Evolutionary conservation across 92 coral and sea anemone species (phyloP).

Genomic region (Umimayanthus chanpuru): DNA sequence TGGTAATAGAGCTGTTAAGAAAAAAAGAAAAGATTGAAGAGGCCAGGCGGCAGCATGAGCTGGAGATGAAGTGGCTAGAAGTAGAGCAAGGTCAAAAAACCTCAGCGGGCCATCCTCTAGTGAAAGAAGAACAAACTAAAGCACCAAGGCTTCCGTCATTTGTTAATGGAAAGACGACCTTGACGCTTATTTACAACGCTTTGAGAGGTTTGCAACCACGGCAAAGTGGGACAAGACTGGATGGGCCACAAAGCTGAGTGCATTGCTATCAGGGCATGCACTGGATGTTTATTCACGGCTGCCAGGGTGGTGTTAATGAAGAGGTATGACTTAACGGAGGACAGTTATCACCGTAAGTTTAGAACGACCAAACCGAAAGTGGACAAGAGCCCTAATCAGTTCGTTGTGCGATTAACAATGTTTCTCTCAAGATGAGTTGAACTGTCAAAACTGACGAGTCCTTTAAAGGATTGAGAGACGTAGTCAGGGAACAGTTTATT

Average conservation of each 20-base stretch:
- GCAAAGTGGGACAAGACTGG: slow-evolving; percentile 44
- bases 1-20: too few species aligned
- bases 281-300: slow-evolving; percentile 32
- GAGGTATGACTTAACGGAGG: slow-evolving; percentile 36
- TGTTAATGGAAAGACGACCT: neutral
- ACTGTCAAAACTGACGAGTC: slow-evolving; percentile 38
- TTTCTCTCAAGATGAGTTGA: slow-evolving; percentile 50
- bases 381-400: slow-evolving; percentile 52
- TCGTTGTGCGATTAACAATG: slow-evolving; percentile 17
- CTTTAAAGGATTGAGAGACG: slow-evolving; percentile 43
- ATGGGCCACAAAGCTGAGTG: slow-evolving; percentile 53
- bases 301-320: slow-evolving; percentile 55
- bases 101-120: too few species aligned
- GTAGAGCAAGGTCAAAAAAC: too few species aligned
- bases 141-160: neutral
- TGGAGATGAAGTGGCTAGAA: neutral
- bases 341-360: slow-evolving; percentile 40
- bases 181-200: neutral
- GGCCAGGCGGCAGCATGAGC: neutral
- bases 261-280: slow-evolving; percentile 55
- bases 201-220: slow-evolving; percentile 42
- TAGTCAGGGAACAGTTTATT: neutral
- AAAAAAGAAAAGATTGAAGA: neutral
- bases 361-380: slow-evolving; percentile 49
- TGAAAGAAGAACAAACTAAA: too few species aligned